phyloP scores from a whole-genome alignment of 2,797 vertebrate genomes.

The Girardinus metallicus region DNA sequence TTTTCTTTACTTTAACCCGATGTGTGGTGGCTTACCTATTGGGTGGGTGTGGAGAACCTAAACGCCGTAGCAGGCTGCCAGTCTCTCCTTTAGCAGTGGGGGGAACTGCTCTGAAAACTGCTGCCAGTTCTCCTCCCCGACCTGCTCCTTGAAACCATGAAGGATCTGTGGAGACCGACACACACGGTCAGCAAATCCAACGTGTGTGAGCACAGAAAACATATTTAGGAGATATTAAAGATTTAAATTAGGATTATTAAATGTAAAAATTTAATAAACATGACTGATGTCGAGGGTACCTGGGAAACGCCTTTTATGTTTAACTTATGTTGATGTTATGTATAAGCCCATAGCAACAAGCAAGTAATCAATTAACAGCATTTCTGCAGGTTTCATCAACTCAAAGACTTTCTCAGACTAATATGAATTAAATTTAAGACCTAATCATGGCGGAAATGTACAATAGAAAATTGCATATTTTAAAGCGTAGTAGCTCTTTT shows the following conservation, averaged over 20 bases:
- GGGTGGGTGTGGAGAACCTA: slow-evolving; percentile 79
- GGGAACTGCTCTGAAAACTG: slow-evolving; percentile 97
- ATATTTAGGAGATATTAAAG: not conserved
- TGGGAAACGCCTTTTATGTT: not conserved
- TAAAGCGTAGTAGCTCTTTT: too few relatives aligned
- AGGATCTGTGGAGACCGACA: slow-evolving; percentile 81
- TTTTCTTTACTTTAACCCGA: not conserved
- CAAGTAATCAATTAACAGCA: too few relatives aligned
- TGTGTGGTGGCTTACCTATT: slow-evolving; percentile 66
- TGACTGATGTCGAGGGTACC: not conserved
- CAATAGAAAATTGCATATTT: too few relatives aligned
- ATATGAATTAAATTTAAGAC: too few relatives aligned
- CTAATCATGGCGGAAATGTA: too few relatives aligned
- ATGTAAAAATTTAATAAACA: not conserved
- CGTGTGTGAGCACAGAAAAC: not conserved
- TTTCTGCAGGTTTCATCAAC: too few relatives aligned
- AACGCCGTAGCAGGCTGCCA: slow-evolving; percentile 93
- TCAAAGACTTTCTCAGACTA: too few relatives aligned
- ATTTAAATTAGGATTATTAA: not conserved
- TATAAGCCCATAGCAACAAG: too few relatives aligned
- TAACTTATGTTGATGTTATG: not conserved
- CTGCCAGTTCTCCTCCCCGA: slow-evolving; percentile 95
- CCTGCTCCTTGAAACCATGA: slow-evolving; percentile 95
- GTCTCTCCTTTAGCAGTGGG: slow-evolving; percentile 92
- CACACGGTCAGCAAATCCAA: not conserved